These are phyloP conservation scores for Hermaeophaga mercurialis DNA, from an alignment of 2,888 invertebrate genomes.

Conservation along the genomic window DNA sequence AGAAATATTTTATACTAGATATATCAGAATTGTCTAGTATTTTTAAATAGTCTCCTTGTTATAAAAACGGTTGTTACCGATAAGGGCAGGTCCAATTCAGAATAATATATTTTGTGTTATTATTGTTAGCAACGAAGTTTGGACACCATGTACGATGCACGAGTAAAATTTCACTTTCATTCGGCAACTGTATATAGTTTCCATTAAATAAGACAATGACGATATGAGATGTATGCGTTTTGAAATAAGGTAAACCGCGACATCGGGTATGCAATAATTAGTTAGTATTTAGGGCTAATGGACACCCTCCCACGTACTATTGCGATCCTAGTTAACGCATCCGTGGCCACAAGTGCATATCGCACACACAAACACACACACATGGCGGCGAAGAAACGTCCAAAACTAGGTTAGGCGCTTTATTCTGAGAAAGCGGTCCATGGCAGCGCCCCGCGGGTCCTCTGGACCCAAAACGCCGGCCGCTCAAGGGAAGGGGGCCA, in stretches of 20 bases:
- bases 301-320: constrained; percentile 15
- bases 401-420: constrained; percentile 56
- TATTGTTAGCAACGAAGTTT: no score
- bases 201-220: constrained; percentile 4
- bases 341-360: constrained; percentile 45
- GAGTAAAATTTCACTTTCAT: constrained; percentile 7
- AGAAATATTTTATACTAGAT: no score
- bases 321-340: constrained; percentile 25
- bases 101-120: no score
- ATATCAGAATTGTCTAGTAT: no score
- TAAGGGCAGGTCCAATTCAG: no score
- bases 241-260: constrained; percentile 20
- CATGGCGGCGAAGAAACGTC: constrained; percentile 33
- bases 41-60: no score
- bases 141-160: neutral
- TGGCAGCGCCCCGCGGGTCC: constrained; percentile 56
- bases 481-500: constrained; percentile 52
- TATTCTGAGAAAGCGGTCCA: constrained; percentile 59
- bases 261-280: constrained; percentile 13
- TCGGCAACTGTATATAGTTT: neutral
- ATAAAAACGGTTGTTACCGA: no score
- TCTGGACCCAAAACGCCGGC: constrained; percentile 57
- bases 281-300: neutral
- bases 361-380: no score
- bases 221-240: constrained; percentile 9